Evolutionary conservation across 2,888 invertebrate species (phyloP), one percentile per base, ranked within the genome.

Genomic region (Phortica magna): DNA sequence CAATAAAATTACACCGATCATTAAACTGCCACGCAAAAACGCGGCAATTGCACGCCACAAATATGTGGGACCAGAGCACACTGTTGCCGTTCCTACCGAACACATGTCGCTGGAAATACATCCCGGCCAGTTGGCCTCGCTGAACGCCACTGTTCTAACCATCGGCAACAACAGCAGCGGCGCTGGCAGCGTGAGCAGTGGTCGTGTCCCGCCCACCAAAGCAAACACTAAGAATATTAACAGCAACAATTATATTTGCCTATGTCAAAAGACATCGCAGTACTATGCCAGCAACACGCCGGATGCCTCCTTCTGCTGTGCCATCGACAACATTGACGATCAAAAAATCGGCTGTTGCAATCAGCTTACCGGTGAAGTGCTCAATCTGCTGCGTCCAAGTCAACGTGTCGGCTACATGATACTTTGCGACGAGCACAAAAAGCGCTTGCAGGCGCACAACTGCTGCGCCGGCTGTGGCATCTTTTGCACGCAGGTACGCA

Each of bases 401-500:
- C 94, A 94, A 4, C 93, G 95, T 65, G 94, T 97, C 73, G 96
- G 97, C 10, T 98, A 95, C 91, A 94, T 96, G 90, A 94, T 96
- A 19, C 93, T 96, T 39, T 98, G 98, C 90, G 94, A 94, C 71
- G 94, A 95, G 84, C 98, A 98, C 91, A 93, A 94, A 78, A 94
- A 95, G 83, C 94, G 97, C 77, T 92, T 98, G 78, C 92, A 94
- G 14, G 92, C 94, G 55, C 98, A 98, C 91, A 96, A 97, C 91
- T 97, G 97, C 91, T 98, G 98, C 89, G 96, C 98, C 0, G 95
- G 95, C 0, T 98, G 98, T 92, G 96, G 98, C 7, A 92, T 97
- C 73, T 98, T 97, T 91, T 98, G 98, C 90, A 95, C 97, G 7
- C 97, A 97, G 94, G 96, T 96, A 85, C 82, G 80, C 79, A 57